These are phyloP conservation scores for Prenolepis imparis DNA, from an alignment of 2,888 invertebrate genomes.

Conservation along the genomic window DNA sequence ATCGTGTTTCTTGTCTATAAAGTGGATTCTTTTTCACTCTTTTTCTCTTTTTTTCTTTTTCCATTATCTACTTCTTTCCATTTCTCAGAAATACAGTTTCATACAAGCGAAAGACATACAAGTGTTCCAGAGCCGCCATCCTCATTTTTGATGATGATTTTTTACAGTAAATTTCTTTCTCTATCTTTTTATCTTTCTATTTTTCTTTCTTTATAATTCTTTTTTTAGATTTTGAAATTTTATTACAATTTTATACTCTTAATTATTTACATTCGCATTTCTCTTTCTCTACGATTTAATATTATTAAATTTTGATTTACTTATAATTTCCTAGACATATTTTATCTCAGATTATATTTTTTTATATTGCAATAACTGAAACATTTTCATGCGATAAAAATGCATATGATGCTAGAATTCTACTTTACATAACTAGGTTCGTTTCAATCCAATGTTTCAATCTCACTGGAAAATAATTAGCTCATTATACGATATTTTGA, in stretches of 20 bases:
- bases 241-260: background rate
- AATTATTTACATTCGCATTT: background rate
- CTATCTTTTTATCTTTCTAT: background rate
- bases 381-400: background rate
- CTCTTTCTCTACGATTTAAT: background rate
- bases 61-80: background rate
- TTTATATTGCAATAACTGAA: background rate
- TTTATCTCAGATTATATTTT: background rate
- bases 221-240: background rate
- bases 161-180: background rate
- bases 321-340: background rate
- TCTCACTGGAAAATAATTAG: conserved; percentile 11
- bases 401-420: background rate
- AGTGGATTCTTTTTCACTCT: background rate
- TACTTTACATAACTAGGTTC: background rate
- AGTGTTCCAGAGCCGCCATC: background rate
- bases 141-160: background rate
- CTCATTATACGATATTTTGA: background rate
- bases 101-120: background rate
- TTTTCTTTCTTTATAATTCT: background rate
- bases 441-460: background rate
- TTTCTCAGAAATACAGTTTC: conserved; percentile 12
- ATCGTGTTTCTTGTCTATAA: conserved; percentile 1
- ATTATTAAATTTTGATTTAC: conserved; percentile 1
- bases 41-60: background rate